Evolutionary conservation across 2,888 invertebrate species (phyloP).

Genomic region (Scrobipalpa costella): DNA sequence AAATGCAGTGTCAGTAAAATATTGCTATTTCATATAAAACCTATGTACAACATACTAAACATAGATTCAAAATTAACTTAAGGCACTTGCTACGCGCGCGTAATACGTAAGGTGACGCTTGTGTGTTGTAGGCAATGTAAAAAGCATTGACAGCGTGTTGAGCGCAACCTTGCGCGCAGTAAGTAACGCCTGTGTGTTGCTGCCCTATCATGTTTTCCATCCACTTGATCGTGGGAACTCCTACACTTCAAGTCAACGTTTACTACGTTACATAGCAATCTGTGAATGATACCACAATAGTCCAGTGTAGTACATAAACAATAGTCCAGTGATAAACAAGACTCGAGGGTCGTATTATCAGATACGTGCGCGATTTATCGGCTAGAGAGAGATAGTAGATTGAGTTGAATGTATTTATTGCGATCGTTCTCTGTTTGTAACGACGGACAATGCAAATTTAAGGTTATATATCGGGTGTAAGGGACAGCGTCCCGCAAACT

Average conservation of each 20-base stretch:
- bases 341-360: slow-evolving; percentile 42
- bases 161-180: too few relatives aligned
- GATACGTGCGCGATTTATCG: slow-evolving; percentile 60
- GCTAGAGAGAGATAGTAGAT: slow-evolving; percentile 57
- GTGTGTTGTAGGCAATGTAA: too few relatives aligned
- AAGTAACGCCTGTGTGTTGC: too few relatives aligned
- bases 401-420: slow-evolving; percentile 59
- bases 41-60: too few relatives aligned
- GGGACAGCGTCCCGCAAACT: too few relatives aligned
- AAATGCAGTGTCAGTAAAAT: too few relatives aligned
- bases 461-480: too few relatives aligned
- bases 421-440: slow-evolving; percentile 54
- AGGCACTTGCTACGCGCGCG: too few relatives aligned
- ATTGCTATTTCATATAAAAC: too few relatives aligned
- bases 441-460: slow-evolving; percentile 65
- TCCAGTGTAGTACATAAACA: slow-evolving; percentile 42
- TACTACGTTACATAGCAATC: slow-evolving; percentile 22
- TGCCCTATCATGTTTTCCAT: background rate
- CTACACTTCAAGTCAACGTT: background rate
- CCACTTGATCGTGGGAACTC: slow-evolving; percentile 2
- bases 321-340: slow-evolving; percentile 44
- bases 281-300: slow-evolving; percentile 31
- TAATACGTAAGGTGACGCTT: too few relatives aligned
- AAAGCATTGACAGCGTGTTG: too few relatives aligned
- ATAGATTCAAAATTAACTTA: too few relatives aligned